Evolutionary conservation across 2,888 invertebrate species (phyloP).

Genomic region (Spodoptera littoralis): DNA sequence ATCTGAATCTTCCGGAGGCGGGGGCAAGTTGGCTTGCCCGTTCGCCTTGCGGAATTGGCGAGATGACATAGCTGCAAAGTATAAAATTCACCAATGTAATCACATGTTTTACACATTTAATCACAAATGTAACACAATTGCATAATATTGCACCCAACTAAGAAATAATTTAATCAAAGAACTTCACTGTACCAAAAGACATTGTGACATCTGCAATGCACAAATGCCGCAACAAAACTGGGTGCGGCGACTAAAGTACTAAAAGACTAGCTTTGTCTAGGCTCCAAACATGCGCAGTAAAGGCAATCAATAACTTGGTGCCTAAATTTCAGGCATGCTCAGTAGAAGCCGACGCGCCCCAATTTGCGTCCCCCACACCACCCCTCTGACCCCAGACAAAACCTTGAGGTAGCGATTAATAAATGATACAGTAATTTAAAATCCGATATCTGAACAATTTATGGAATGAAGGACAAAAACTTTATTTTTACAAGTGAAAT

Average conservation of each 20-base stretch:
- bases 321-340: constrained; percentile 39
- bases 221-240: neutral
- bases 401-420: too few relatives aligned
- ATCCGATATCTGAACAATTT: too few relatives aligned
- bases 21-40: constrained; percentile 42
- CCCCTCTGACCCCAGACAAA: too few relatives aligned
- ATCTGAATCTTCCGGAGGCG: constrained; percentile 63
- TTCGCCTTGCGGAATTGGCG: constrained; percentile 60
- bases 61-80: constrained; percentile 49
- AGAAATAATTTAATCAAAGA: too few relatives aligned
- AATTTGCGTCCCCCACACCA: too few relatives aligned
- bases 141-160: too few relatives aligned
- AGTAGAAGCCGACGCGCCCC: constrained; percentile 1
- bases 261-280: constrained; percentile 9
- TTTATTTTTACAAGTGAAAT: too few relatives aligned
- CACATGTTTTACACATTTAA: too few relatives aligned
- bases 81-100: neutral
- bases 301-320: constrained; percentile 22
- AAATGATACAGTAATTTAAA: too few relatives aligned
- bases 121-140: too few relatives aligned
- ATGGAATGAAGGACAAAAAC: too few relatives aligned
- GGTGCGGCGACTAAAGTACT: neutral
- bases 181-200: neutral
- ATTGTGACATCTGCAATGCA: neutral
- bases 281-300: constrained; percentile 33